phyloP scores from a whole-genome alignment of 2,797 vertebrate species.

The Rhynchotus rufescens region DNA sequence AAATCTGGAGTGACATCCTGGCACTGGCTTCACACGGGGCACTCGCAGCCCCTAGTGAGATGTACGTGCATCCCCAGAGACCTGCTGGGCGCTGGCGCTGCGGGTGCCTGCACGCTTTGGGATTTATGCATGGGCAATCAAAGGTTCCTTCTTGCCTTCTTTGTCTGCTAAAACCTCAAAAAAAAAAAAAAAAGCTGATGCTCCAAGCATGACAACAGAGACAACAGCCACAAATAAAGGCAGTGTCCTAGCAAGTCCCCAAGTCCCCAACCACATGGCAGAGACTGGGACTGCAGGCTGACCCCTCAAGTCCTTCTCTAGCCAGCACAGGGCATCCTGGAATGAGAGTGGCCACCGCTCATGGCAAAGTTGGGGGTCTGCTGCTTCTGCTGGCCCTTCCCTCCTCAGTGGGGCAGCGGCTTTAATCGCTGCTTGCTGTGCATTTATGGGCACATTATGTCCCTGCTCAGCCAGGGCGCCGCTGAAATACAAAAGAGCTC shows the following conservation, averaged over 20 bases:
- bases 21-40: background rate
- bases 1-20: background rate
- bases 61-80: background rate
- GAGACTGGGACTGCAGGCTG: background rate
- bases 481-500: background rate
- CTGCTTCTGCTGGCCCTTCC: background rate
- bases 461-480: background rate
- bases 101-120: accelerated
- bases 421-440: background rate
- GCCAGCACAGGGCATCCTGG: background rate
- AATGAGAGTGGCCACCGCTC: background rate
- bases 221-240: accelerated
- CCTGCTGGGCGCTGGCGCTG: accelerated
- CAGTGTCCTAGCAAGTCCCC: background rate
- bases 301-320: background rate
- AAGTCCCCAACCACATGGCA: background rate
- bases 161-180: background rate
- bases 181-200: background rate
- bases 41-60: background rate
- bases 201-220: background rate
- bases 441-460: background rate
- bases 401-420: accelerated
- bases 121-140: background rate
- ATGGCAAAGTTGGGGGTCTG: background rate
- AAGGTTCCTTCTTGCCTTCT: background rate